Percentiles rank a stretch among this genome's conserved stretches.
Evolutionary conservation across 2,113 vertebrate genomes (phyloP).

Genomic region (Hymenochirus boettgeri): DNA sequence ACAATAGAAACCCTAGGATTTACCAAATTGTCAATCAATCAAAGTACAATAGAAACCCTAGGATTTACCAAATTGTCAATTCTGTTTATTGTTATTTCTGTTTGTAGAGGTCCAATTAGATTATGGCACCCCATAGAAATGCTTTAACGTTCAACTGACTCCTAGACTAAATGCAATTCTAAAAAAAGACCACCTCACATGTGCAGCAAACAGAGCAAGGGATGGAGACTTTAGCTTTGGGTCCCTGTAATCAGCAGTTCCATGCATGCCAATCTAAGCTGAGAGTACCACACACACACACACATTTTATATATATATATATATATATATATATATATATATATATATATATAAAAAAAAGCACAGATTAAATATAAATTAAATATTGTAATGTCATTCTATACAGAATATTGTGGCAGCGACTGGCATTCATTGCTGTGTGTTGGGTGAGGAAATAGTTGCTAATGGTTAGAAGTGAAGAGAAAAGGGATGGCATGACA

Average conservation of each 20-base stretch:
- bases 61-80: too few relatives aligned
- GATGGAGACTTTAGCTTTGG: neutral
- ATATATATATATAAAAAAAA: too few relatives aligned
- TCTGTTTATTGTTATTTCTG: too few relatives aligned
- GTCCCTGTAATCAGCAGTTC: neutral
- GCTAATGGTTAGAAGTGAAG: neutral
- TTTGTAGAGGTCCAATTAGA: too few relatives aligned
- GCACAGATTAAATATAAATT: slow-evolving; percentile 17
- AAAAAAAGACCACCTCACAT: neutral
- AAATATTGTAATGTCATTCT: slow-evolving; percentile 12
- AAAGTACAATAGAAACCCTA: too few relatives aligned
- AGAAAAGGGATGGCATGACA: too few relatives aligned
- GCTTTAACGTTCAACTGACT: too few relatives aligned
- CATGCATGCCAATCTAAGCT: neutral
- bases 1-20: too few relatives aligned
- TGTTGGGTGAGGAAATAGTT: neutral
- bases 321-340: too few relatives aligned
- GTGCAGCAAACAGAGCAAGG: neutral
- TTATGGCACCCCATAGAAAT: neutral
- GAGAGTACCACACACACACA: too few relatives aligned
- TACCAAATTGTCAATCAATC: too few relatives aligned
- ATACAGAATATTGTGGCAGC: slow-evolving; percentile 10
- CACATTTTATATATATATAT: too few relatives aligned
- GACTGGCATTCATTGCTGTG: slow-evolving; percentile 7
- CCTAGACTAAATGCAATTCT: neutral